A percentile compares a stretch with the other conserved stretches of the same genome.
These are phyloP conservation scores for Drosophila bocki DNA, from an alignment of 1,140 invertebrate genomes.

Conservation along the genomic window DNA sequence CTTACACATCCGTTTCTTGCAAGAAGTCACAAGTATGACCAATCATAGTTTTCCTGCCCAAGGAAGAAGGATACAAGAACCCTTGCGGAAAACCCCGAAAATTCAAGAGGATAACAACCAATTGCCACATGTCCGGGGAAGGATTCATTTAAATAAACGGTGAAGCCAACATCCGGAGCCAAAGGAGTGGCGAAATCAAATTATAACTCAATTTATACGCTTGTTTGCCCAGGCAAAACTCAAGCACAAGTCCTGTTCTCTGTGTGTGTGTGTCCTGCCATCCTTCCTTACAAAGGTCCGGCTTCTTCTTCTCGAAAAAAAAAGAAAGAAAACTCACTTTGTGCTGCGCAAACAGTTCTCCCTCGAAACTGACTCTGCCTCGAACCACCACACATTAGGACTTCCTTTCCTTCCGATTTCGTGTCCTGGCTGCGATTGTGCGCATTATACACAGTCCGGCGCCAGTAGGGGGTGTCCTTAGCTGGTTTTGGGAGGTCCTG, in stretches of 20 bases:
- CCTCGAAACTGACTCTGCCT: slow-evolving; percentile 1
- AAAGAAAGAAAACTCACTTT: slow-evolving; percentile 66
- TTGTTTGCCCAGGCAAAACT: slow-evolving; percentile 64
- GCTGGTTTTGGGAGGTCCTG: neutral
- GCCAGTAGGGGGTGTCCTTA: slow-evolving; percentile 11
- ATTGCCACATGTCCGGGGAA: slow-evolving; percentile 53
- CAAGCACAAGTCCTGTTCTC: slow-evolving; percentile 29
- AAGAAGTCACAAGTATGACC: slow-evolving; percentile 17
- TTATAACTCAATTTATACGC: slow-evolving; percentile 78
- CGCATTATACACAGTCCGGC: slow-evolving; percentile 63
- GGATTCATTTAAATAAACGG: slow-evolving; percentile 71
- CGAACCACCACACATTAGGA: slow-evolving; percentile 43
- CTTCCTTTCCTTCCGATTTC: slow-evolving; percentile 58
- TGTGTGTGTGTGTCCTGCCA: slow-evolving; percentile 31
- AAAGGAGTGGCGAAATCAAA: slow-evolving; percentile 45
- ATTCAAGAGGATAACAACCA: slow-evolving; percentile 54
- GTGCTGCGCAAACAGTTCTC: slow-evolving; percentile 63
- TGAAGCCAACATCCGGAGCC: slow-evolving; percentile 48
- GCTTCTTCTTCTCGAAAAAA: slow-evolving; percentile 6
- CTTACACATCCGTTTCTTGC: slow-evolving; percentile 9
- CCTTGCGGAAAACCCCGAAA: slow-evolving; percentile 26
- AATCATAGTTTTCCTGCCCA: slow-evolving; percentile 32
- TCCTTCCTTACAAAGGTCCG: slow-evolving; percentile 49
- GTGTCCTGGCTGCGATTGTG: slow-evolving; percentile 69
- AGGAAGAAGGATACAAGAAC: neutral